Evolutionary conservation across 37 sponge, comb jelly and placozoan species (phyloP), one percentile per base, ranked within the genome.

Genomic region (Corticium candelabrum): DNA sequence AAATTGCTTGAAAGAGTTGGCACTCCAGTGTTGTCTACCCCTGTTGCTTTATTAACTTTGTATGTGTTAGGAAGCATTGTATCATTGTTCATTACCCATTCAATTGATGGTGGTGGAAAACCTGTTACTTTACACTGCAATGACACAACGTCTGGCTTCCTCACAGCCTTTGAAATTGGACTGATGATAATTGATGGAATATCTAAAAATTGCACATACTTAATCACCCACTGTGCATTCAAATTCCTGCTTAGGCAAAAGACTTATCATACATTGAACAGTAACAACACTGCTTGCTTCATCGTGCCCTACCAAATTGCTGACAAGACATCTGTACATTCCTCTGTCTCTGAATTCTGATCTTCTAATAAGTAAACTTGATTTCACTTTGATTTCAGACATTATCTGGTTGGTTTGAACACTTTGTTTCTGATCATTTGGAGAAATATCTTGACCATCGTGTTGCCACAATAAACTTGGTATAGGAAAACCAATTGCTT

Each of bases 231-330:
- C 62, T 50, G 62, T 21, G 21, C 62, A 27, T 27, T 50, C 15
- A 50, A 11, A 27, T 50, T 21, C 21, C 15, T 34, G 67, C 2
- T 67, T 5, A 30, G 74, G 35, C 32, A 29, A 41, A 38, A 35
- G 37, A 40, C n/a, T n/a, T n/a, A 31, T 27, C 62, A 27, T 50
- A 50, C 62, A 50, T 21, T 50, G 62, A 11, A 50, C 62, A 27
- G 21, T 50, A 21, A 50, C 62, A 27, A 27, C 62, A 27, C 15
- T 34, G 67, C 2, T 67, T 5, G 21, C 74, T 34, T 41, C 41
- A 27, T 41, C 77, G 5, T 11, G 27, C 3, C 91, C 88, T 70
- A 85, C 91, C 33, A 37, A 81, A 79, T 90, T 90, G 38, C 39
- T 75, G 5, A 81, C 91, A 4, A 40, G 41, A 72, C 91, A 91